Conservation (phyloP, 2,797 vertebrate genomes). For the Okamejei kenojei region DNA sequence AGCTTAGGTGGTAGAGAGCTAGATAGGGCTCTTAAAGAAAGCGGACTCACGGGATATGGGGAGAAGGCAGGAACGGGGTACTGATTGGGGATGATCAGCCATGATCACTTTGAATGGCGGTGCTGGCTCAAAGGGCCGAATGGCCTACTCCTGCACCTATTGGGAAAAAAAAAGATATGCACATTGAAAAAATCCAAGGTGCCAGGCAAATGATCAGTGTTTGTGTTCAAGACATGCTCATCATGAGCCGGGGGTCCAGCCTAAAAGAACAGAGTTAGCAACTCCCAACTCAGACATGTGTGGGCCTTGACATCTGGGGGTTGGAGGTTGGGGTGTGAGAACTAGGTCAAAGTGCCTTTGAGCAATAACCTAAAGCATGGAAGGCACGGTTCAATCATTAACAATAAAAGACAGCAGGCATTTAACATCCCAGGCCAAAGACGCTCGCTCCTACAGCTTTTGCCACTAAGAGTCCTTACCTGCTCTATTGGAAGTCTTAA, state of each 20-base stretch:
- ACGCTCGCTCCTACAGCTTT: background rate
- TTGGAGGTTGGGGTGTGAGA: background rate
- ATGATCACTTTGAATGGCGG: no score
- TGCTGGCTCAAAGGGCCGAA: no score
- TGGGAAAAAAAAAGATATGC: no score
- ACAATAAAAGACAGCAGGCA: background rate
- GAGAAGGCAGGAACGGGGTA: no score
- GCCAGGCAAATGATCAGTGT: background rate
- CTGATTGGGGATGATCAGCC: no score
- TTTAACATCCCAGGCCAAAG: background rate
- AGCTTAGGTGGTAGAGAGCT: no score
- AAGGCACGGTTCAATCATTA: background rate
- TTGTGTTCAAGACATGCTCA: background rate
- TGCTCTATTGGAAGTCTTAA: background rate
- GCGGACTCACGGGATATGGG: no score
- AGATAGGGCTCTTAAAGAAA: no score
- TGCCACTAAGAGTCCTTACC: background rate
- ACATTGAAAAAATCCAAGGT: background rate
- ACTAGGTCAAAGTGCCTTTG: background rate
- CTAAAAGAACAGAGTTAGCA: background rate
- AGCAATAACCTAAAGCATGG: background rate
- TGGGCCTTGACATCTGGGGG: background rate
- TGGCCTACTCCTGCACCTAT: no score
- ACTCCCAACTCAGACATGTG: background rate
- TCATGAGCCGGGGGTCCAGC: background rate